Conservation (phyloP, 2,888 invertebrate genomes). For the Poecilobothrus nobilitatus region DNA sequence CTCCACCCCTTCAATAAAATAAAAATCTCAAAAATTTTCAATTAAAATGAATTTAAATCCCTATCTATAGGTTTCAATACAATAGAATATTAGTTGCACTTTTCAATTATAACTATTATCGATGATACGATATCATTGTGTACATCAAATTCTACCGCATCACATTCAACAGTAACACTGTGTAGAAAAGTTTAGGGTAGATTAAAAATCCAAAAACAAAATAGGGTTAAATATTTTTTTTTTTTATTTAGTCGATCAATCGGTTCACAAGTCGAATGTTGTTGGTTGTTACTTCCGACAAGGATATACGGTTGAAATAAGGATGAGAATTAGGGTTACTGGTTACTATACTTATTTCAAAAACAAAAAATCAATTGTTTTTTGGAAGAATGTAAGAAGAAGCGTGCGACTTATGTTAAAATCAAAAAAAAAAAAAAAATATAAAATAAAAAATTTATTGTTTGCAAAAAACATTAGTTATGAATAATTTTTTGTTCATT, state of each 20-base stretch:
- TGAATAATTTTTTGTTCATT: too few species aligned
- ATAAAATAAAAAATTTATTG: too few species aligned
- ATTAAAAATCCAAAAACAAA: background rate
- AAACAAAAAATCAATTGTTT: background rate
- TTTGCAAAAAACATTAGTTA: too few species aligned
- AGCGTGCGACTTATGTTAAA: background rate
- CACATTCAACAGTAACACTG: background rate
- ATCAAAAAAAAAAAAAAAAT: too few species aligned
- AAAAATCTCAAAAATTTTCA: too few species aligned
- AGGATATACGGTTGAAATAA: background rate
- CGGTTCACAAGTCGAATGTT: background rate
- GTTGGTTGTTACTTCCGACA: conserved; percentile 3
- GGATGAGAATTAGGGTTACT: conserved; percentile 2
- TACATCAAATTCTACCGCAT: background rate
- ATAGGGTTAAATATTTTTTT: background rate
- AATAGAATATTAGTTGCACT: background rate
- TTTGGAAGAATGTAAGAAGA: background rate
- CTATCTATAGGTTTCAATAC: too few species aligned
- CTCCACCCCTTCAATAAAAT: background rate
- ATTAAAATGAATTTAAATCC: background rate
- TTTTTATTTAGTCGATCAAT: background rate
- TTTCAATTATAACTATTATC: background rate
- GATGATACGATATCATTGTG: background rate
- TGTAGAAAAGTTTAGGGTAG: background rate
- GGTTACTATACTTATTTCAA: background rate